phyloP scores from a whole-genome alignment of 2,888 invertebrate species.

The Piscicola geometra region DNA sequence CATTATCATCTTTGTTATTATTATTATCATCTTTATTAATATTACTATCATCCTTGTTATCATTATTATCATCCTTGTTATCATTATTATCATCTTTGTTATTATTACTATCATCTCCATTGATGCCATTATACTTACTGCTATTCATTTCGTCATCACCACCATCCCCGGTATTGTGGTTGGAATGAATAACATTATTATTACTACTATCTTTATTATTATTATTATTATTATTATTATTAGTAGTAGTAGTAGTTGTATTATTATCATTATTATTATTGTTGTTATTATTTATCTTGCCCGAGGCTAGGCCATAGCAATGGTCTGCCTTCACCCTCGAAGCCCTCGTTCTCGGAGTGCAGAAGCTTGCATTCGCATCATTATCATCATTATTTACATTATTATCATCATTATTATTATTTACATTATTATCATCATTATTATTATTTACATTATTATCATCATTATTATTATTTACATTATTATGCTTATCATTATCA shows the following conservation, averaged over 20 bases:
- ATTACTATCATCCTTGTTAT: not conserved
- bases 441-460: too few relatives aligned
- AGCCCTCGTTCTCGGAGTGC: too few relatives aligned
- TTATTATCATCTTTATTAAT: not conserved
- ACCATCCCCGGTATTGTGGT: not conserved
- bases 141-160: not conserved
- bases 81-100: not conserved
- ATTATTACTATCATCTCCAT: not conserved
- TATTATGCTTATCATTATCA: too few relatives aligned
- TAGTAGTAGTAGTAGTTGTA: not conserved
- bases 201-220: not conserved
- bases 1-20: not conserved
- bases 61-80: not conserved
- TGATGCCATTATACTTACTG: not conserved
- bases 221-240: constrained; percentile 1
- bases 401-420: too few relatives aligned
- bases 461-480: too few relatives aligned
- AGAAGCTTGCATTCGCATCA: too few relatives aligned
- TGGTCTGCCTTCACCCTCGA: too few relatives aligned
- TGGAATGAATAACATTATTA: not conserved
- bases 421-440: too few relatives aligned
- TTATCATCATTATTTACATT: too few relatives aligned
- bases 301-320: too few relatives aligned
- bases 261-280: not conserved
- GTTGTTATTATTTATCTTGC: not conserved